Percentiles rank a stretch among this genome's conserved stretches.
Evolutionary conservation across 2,113 vertebrate species (phyloP).

Genomic region (Psettodes erumei): DNA sequence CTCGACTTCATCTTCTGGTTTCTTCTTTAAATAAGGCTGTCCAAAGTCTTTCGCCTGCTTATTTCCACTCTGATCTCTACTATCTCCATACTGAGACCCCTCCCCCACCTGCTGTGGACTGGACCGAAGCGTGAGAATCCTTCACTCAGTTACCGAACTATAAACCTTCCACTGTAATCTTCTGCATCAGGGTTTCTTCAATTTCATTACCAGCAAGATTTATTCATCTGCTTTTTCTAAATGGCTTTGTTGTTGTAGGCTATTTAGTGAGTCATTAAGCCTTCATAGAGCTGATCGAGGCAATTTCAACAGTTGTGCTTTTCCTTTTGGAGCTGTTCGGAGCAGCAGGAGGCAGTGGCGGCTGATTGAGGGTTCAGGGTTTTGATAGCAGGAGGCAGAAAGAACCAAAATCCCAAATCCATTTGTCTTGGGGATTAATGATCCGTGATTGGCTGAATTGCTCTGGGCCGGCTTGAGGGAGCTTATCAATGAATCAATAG

Average conservation of each 20-base stretch:
- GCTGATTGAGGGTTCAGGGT: constrained; percentile 8
- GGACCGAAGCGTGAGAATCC: constrained; percentile 16
- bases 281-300: constrained; percentile 48
- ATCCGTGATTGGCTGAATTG: constrained; percentile 72
- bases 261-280: constrained; percentile 66
- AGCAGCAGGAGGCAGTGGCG: constrained; percentile 34
- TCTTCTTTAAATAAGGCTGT: constrained; percentile 10
- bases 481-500: constrained; percentile 75
- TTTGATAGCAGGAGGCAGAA: constrained; percentile 29
- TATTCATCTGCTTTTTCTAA: constrained; percentile 54
- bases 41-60: constrained; percentile 18
- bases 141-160: background rate
- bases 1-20: constrained; percentile 12
- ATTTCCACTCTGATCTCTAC: constrained; percentile 31
- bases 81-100: constrained; percentile 14
- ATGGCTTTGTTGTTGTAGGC: constrained; percentile 47
- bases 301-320: constrained; percentile 55
- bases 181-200: constrained; percentile 15
- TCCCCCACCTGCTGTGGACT: background rate
- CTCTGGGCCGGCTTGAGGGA: constrained; percentile 68
- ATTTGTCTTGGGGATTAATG: constrained; percentile 71
- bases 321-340: constrained; percentile 16
- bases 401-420: constrained; percentile 23
- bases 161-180: constrained; percentile 17
- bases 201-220: constrained; percentile 56